Conservation (phyloP, 2,888 invertebrate genomes). For the Pterostichus madidus region DNA sequence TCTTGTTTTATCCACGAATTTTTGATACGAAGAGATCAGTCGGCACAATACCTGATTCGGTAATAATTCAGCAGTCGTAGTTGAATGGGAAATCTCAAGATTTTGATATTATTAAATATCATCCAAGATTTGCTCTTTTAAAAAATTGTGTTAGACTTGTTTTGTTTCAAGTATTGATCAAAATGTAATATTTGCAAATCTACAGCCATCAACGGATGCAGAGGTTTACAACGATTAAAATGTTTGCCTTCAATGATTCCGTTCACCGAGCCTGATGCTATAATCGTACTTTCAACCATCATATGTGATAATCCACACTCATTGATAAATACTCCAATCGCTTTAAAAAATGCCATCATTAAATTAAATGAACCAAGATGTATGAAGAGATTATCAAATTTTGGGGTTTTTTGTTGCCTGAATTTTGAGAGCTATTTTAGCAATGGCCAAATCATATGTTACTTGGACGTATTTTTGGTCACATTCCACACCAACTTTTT, state of each 20-base stretch:
- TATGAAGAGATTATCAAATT: constrained; percentile 69
- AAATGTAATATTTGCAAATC: constrained; percentile 68
- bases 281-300: constrained; percentile 69
- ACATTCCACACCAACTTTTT: constrained; percentile 68
- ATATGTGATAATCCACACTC: constrained; percentile 69
- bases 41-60: too few relatives aligned
- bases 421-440: not conserved
- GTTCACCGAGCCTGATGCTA: constrained; percentile 70
- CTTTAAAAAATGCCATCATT: constrained; percentile 71
- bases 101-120: too few relatives aligned
- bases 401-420: not conserved
- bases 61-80: too few relatives aligned
- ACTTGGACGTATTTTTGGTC: constrained; percentile 68
- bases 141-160: too few relatives aligned
- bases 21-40: too few relatives aligned
- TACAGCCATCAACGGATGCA: constrained; percentile 68
- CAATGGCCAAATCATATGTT: constrained; percentile 69
- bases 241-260: constrained; percentile 68
- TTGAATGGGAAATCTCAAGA: too few relatives aligned
- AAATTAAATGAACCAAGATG: constrained; percentile 71
- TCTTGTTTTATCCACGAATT: not conserved
- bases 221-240: constrained; percentile 68
- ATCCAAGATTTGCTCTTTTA: too few relatives aligned
- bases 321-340: constrained; percentile 70
- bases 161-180: constrained; percentile 49